phyloP scores from a whole-genome alignment of 2,113 vertebrate species.

The Peromyscus polionotus region DNA sequence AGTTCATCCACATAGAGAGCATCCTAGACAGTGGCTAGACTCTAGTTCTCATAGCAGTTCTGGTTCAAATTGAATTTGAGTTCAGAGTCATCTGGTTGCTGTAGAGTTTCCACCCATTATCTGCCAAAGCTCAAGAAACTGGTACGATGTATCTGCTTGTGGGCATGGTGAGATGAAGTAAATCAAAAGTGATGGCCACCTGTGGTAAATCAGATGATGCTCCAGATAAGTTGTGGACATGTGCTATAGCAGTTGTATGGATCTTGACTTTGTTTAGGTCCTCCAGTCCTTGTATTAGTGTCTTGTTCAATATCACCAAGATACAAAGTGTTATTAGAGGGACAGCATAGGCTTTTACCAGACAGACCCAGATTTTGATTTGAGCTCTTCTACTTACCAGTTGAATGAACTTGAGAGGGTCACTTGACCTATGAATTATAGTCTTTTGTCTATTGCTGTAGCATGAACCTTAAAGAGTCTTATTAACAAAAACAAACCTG shows the following conservation, averaged over 20 bases:
- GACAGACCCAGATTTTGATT: background rate
- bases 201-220: background rate
- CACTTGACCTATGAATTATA: background rate
- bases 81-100: background rate
- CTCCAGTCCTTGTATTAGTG: background rate
- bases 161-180: background rate
- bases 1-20: conserved; percentile 41
- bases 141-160: background rate
- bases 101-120: background rate
- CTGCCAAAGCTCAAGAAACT: background rate
- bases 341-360: background rate
- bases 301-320: conserved; percentile 34
- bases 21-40: background rate
- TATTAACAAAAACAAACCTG: too few relatives aligned
- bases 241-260: background rate
- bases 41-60: conserved; percentile 40
- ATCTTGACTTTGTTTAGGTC: background rate
- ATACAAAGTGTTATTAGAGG: conserved; percentile 12
- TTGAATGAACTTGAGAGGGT: background rate
- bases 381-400: conserved; percentile 3
- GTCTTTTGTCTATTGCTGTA: background rate
- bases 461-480: too few relatives aligned
- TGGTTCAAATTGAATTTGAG: conserved; percentile 33
- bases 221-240: background rate
- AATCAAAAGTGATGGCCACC: background rate